Percentiles rank a stretch among this genome's conserved stretches.
Conservation (phyloP, 2,888 invertebrate genomes). For the Portevinia maculata region DNA sequence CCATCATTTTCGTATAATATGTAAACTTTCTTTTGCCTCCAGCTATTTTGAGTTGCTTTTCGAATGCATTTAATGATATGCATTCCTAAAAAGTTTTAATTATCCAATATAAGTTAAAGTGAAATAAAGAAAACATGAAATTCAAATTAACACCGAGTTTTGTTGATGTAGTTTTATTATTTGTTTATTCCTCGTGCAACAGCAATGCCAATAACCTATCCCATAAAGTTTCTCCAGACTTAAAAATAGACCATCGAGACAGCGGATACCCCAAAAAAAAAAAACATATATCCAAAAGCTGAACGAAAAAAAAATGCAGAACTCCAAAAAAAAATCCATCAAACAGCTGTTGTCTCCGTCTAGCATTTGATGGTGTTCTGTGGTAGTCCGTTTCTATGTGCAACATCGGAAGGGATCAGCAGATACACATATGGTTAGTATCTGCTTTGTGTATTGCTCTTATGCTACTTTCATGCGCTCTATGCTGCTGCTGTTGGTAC, state of each 20-base stretch:
- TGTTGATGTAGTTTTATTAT: slow-evolving; percentile 3
- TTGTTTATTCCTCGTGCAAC: slow-evolving; percentile 57
- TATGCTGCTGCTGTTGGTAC: slow-evolving; percentile 32
- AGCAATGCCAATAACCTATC: slow-evolving; percentile 44
- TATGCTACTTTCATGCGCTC: slow-evolving; percentile 62
- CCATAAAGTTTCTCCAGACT: slow-evolving; percentile 60
- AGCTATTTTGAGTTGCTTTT: not conserved
- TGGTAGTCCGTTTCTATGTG: slow-evolving; percentile 59
- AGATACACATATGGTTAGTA: slow-evolving; percentile 50
- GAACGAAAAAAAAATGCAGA: slow-evolving; percentile 57
- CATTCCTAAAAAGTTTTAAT: not conserved
- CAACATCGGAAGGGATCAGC: slow-evolving; percentile 48
- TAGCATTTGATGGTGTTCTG: slow-evolving; percentile 52
- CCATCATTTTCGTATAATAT: no score
- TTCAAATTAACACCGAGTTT: slow-evolving; percentile 32
- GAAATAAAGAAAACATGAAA: slow-evolving; percentile 9
- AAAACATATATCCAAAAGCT: slow-evolving; percentile 32
- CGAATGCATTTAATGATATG: slow-evolving; percentile 5
- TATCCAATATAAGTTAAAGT: not conserved
- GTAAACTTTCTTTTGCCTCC: no score
- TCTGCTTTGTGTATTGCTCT: slow-evolving; percentile 40
- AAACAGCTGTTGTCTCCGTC: slow-evolving; percentile 72
- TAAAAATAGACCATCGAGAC: slow-evolving; percentile 67
- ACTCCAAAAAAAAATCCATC: slow-evolving; percentile 57
- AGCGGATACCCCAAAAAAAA: slow-evolving; percentile 25